Evolutionary conservation across 2,888 invertebrate genomes (phyloP), one percentile per base, ranked within the genome.

Genomic region (Eugnorisma glareosa): DNA sequence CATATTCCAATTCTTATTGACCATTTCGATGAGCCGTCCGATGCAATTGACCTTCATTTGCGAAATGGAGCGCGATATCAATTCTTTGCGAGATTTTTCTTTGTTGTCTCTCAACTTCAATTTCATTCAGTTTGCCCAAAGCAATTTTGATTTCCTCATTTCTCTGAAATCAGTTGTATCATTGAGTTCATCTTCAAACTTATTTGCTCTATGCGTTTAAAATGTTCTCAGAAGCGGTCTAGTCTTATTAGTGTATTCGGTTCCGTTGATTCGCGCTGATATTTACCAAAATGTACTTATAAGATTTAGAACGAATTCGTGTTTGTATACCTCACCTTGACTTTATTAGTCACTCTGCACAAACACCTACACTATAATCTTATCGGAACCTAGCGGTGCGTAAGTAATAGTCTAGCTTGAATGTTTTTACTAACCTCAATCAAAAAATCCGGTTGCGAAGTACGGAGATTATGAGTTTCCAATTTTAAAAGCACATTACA

Each of bases 401-500:
- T 78, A 73, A 81, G 74, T 81, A 76, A 86, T 74, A 83, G 31
- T 79, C 57, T 73, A 54, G 51, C 70, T 77, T 75, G n/a, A 78
- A 73, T 81, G 70, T 81, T 84, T 81, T 78, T 86, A 92, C 94
- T 82, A 90, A 94, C 94, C 93, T 94, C 88, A 79, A 75, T 86
- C 77, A 82, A 82, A 89, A 91, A 92, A 92, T 93, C 92, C 91
- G 86, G 90, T 87, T 89, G 88, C 81, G 86, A 90, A 79, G 77
- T 84, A 78, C 54, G 54, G 87, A 89, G 82, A 91, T 90, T 91
- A 87, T 92, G 89, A 90, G 93, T 94, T 95, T 93, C 94, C 93
- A 95, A 94, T 93, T 88, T 94, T 93, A 94, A 92, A 93, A 93
- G 89, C 95, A 96, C 95, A 92, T 94, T 94, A 93, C 89, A 94